Evolutionary conservation across 1,140 invertebrate species (phyloP), one percentile per base, ranked within the genome.

Genomic region (Drosophila bocki): DNA sequence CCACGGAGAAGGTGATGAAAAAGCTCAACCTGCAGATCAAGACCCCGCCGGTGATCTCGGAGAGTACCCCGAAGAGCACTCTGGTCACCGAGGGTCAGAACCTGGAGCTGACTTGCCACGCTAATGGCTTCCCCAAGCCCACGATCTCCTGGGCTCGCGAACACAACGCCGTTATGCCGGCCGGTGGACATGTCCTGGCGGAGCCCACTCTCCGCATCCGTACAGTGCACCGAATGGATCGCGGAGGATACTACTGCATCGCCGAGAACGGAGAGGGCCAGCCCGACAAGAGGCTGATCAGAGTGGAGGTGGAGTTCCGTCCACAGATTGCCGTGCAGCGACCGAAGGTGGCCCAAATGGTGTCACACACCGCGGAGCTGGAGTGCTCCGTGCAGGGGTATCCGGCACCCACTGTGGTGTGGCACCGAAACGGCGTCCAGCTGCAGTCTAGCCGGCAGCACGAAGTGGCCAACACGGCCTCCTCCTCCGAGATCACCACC

Each of bases 231-330:
- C 97, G 97, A 80, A 95, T 97, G 88, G 97, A 98, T 91, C 94
- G 97, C 54, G 97, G 97, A 6, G 96, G 96, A 0, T 98, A 98
- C 91, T 97, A 96, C 75, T 98, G 98, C 90, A 95, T 97, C 13
- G 97, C 97, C 39, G 96, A 98, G 90, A 98, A 98, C 92, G 96
- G 94, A 44, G 96, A 97, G 33, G 96, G 97, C 3, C 94, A 95
- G 76, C 96, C 96, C 19, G 95, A 96, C 17, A 93, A 95, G 58
- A 93, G 96, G 75, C 96, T 97, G 83, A 95, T 97, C 76, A 95
- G 95, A 17, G 94, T 97, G 0, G 96, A 97, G 93, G 96, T 97
- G n/a, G 96, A 97, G 93, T 96, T 96, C 87, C 93, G 95, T 0
- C 97, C 97, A 0, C 95, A 96, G 11, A 96, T 97, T 11, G 94